These are phyloP conservation scores for Alcis repandata DNA, from an alignment of 2,888 invertebrate genomes.

Conservation along the genomic window DNA sequence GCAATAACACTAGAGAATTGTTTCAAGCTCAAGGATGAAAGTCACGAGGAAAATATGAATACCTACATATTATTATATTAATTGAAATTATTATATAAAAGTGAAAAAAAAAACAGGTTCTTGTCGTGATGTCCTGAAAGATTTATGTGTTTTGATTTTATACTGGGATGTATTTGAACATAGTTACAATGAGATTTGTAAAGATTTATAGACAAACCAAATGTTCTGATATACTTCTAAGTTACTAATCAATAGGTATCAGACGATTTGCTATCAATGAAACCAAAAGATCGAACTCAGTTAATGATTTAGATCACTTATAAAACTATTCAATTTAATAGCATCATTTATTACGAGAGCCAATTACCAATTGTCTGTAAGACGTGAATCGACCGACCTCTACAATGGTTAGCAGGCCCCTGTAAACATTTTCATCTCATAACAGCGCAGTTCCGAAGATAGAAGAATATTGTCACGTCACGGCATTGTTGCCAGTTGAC, in stretches of 20 bases:
- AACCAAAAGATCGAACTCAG: no score
- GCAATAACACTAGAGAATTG: constrained; percentile 7
- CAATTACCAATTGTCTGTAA: constrained; percentile 24
- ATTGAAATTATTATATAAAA: background rate
- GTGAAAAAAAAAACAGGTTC: background rate
- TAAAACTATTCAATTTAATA: constrained; percentile 5
- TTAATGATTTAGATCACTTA: background rate
- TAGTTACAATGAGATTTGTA: no score
- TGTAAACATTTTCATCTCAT: constrained; percentile 30
- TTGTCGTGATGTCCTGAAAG: background rate
- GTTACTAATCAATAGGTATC: no score
- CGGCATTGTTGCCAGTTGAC: constrained; percentile 38
- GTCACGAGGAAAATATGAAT: background rate
- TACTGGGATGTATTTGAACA: no score
- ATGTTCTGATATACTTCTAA: no score
- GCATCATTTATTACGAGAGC: constrained; percentile 11
- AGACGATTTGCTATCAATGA: no score
- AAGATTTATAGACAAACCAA: no score
- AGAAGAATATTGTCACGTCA: constrained; percentile 21
- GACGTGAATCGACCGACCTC: constrained; percentile 17
- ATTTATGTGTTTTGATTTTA: no score
- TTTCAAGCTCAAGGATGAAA: constrained; percentile 18
- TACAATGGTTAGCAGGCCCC: constrained; percentile 18
- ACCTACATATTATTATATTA: no score
- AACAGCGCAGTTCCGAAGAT: constrained; percentile 18